A percentile compares a stretch with the other conserved stretches of the same genome.
Evolutionary conservation across 2,113 vertebrate genomes (phyloP).

Genomic region (Andinoacara biseriatus): DNA sequence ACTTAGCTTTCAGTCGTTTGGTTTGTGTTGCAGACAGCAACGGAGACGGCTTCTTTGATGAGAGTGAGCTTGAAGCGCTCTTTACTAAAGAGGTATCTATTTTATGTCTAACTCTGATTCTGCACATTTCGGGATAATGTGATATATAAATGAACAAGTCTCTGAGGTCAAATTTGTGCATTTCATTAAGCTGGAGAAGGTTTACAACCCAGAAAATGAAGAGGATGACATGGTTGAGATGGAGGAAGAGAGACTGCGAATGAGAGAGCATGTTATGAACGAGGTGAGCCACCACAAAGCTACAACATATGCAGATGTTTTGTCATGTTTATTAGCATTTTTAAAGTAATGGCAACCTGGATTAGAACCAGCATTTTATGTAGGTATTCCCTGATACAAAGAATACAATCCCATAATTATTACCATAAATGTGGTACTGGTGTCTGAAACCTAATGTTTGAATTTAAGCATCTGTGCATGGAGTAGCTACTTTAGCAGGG

Average conservation of each 20-base stretch:
- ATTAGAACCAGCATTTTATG: neutral
- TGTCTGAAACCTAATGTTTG: neutral
- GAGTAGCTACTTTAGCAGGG: neutral
- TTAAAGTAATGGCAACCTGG: neutral
- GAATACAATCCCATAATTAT: neutral
- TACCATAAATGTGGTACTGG: neutral
- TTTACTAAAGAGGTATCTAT: slow-evolving; percentile 92
- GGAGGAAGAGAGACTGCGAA: slow-evolving; percentile 92
- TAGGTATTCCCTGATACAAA: neutral
- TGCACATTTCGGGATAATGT: neutral
- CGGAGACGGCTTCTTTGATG: slow-evolving; percentile 90
- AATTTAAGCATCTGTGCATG: neutral
- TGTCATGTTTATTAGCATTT: neutral
- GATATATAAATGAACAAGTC: neutral
- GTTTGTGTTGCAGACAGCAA: slow-evolving; percentile 85
- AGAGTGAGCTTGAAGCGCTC: slow-evolving; percentile 92
- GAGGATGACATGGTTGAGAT: slow-evolving; percentile 96
- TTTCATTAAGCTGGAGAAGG: slow-evolving; percentile 87
- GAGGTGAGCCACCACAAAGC: slow-evolving; percentile 78
- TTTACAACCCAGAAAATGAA: slow-evolving; percentile 88
- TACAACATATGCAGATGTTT: neutral
- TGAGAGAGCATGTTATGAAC: slow-evolving; percentile 95
- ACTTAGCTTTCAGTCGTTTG: neutral
- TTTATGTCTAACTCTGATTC: neutral
- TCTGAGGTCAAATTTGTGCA: neutral